Evolutionary conservation across 1,140 invertebrate genomes (phyloP), one percentile per base, ranked within the genome.

Genomic region (Luehdorfia chinensis): DNA sequence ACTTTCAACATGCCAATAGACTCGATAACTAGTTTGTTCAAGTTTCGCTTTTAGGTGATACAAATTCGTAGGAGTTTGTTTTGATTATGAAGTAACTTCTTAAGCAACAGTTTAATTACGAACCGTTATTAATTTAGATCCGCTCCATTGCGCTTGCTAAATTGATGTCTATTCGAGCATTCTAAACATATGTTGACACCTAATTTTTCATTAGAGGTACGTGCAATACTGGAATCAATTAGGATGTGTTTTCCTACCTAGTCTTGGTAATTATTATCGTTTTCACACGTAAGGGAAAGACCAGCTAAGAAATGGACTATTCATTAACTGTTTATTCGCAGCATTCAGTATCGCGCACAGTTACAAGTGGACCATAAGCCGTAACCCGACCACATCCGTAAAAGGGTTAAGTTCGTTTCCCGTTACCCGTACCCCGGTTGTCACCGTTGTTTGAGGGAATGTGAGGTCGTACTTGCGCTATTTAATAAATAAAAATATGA

Each of bases 381-480:
- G 53, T 15, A 25, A 47, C 31, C 30, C 43, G 59, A 62, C 61
- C 27, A 54, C 47, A 57, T 66, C 80, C 77, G 57, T 81, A 81
- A 67, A 84, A 71, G 80, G 80, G 55, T 51, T 64, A 69, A 59
- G 61, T 66, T 74, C 33, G 50, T 58, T 71, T 81, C 64, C 80
- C 80, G 76, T 80, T 84, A 71, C 50, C 51, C 45, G 55, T 57
- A 69, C 66, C 62, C 61, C 59, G 59, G 55, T 50, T 61, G 57
- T 62, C 59, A 76, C 68, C 72, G 77, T 74, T 79, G 68, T 69
- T 58, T 60, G 56, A 65, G 55, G 61, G 72, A 74, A 76, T 75
- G 55, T 63, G 50, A 51, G 41, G 37, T 28, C 48, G 28, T 28
- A 34, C 45, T 41, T 50, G n/a, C n/a, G n/a, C n/a, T n/a, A n/a